These are phyloP conservation scores for Ceyx margarethae DNA, from an alignment of 2,113 vertebrate species.

Conservation along the genomic window DNA sequence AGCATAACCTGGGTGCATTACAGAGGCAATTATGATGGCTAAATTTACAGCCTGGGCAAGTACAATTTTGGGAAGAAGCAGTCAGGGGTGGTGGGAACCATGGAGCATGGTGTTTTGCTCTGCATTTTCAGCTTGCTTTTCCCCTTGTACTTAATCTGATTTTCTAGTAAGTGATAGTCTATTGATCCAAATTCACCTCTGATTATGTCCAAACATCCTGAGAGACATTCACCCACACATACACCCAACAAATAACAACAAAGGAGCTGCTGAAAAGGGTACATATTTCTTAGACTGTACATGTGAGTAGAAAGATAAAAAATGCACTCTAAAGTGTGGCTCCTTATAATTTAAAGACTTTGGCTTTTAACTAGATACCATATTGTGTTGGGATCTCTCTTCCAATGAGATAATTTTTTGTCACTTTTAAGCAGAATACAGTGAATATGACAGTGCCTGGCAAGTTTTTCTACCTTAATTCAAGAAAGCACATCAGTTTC, in stretches of 20 bases:
- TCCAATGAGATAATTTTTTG: background rate
- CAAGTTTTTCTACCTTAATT: constrained; percentile 4
- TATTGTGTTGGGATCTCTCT: background rate
- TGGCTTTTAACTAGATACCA: background rate
- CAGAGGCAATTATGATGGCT: background rate
- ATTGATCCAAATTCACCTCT: constrained; percentile 49
- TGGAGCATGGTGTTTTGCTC: background rate
- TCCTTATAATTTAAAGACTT: background rate
- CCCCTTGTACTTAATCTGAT: background rate
- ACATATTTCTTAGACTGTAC: background rate
- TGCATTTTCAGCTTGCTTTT: constrained; percentile 25
- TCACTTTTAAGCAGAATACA: constrained; percentile 2
- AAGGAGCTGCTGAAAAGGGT: background rate
- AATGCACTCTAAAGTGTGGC: background rate
- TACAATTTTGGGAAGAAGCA: background rate
- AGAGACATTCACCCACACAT: background rate
- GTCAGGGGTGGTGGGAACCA: background rate
- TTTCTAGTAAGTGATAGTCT: constrained; percentile 41
- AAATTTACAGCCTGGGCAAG: background rate
- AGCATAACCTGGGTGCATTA: background rate
- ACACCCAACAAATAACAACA: background rate
- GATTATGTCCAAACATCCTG: constrained; percentile 34
- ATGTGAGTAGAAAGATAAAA: constrained; percentile 5
- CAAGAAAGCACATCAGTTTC: background rate
- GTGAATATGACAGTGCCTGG: background rate